Percentiles rank a stretch among this genome's conserved stretches.
Evolutionary conservation across 2,797 vertebrate genomes (phyloP).

Genomic region (Macrochelys suwanniensis): DNA sequence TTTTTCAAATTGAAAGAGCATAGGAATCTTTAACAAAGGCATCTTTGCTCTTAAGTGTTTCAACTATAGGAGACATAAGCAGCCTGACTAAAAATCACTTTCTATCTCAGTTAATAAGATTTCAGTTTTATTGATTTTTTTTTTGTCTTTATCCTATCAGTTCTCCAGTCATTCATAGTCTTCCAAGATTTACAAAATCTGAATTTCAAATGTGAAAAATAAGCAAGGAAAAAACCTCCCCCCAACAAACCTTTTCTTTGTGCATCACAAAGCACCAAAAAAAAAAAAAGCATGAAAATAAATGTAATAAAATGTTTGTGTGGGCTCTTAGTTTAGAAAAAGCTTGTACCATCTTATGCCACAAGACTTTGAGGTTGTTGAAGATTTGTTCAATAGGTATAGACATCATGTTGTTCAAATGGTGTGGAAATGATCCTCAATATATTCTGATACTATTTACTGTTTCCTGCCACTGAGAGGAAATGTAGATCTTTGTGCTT

Average conservation of each 20-base stretch:
- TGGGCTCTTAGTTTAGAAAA: background rate
- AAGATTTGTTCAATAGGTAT: fast-evolving
- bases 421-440: fast-evolving
- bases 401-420: background rate
- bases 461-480: background rate
- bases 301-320: background rate
- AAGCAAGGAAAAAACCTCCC: background rate
- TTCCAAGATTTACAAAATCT: background rate
- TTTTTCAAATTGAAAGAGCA: background rate
- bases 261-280: fast-evolving
- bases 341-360: background rate
- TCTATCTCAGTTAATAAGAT: background rate
- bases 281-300: no score
- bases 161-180: background rate
- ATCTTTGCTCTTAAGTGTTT: background rate
- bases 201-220: background rate
- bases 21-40: background rate
- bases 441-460: background rate
- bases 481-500: background rate
- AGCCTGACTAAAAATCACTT: background rate
- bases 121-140: background rate
- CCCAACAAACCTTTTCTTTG: background rate
- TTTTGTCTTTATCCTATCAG: background rate
- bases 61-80: background rate
- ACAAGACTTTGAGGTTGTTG: background rate